Percentiles rank a stretch among this genome's conserved stretches.
phyloP scores from a whole-genome alignment of 2,888 invertebrate genomes.

The Nebria salina region DNA sequence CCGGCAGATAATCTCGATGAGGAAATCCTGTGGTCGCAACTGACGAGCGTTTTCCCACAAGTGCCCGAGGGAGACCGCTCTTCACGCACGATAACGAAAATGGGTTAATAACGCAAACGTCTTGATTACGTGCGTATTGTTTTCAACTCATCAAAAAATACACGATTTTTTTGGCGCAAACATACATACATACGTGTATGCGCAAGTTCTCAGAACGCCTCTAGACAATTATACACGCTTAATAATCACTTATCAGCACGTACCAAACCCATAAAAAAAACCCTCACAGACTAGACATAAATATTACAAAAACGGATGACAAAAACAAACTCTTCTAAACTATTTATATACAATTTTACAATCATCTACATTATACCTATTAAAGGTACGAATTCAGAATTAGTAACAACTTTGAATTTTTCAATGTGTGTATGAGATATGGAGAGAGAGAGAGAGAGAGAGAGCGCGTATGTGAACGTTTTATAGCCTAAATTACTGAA shows the following conservation, averaged over 20 bases:
- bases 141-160: no score
- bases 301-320: not conserved
- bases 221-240: not conserved
- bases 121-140: not conserved
- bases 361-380: no score
- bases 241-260: not conserved
- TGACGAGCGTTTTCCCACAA: constrained; percentile 11
- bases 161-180: no score
- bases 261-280: not conserved
- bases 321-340: not conserved
- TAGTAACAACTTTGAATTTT: no score
- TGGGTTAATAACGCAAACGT: not conserved
- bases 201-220: not conserved
- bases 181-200: not conserved
- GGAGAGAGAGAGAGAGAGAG: no score
- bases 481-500: no score
- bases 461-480: no score
- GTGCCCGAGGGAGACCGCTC: not conserved
- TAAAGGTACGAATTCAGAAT: no score
- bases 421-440: no score
- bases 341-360: no score
- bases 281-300: not conserved
- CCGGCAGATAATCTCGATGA: constrained; percentile 12
- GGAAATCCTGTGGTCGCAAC: constrained; percentile 26
- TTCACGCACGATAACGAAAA: constrained; percentile 14